Evolutionary conservation across 1,140 invertebrate species (phyloP).

Genomic region (Myzus persicae): DNA sequence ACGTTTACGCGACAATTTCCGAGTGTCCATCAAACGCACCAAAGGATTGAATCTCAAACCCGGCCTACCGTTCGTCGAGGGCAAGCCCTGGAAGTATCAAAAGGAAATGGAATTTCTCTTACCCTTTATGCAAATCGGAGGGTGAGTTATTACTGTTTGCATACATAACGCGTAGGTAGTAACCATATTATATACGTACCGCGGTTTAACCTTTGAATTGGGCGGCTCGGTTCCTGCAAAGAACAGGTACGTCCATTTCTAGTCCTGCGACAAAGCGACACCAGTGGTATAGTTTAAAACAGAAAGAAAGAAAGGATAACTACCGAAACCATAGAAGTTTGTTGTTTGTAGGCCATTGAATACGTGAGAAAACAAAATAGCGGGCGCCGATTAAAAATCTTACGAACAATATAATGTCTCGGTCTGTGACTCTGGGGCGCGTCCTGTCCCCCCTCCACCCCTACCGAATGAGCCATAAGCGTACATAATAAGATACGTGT

Average conservation of each 20-base stretch:
- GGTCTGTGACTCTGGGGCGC: neutral
- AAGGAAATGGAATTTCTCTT: slow-evolving; percentile 54
- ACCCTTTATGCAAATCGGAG: slow-evolving; percentile 55
- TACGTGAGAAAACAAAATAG: neutral
- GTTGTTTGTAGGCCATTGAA: neutral
- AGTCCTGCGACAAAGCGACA: too few species aligned
- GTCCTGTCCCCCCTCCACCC: neutral
- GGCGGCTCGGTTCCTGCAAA: too few species aligned
- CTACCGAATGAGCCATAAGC: neutral
- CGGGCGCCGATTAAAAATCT: neutral
- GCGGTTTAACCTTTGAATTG: too few species aligned
- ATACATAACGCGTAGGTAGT: too few species aligned
- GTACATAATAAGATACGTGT: neutral
- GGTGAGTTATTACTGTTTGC: neutral
- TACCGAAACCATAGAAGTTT: neutral
- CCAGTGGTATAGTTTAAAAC: too few species aligned
- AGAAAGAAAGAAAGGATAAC: too few species aligned
- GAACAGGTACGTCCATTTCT: too few species aligned
- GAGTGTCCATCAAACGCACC: slow-evolving; percentile 54
- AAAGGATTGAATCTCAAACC: slow-evolving; percentile 56
- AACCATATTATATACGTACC: too few species aligned
- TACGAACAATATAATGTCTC: neutral
- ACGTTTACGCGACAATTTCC: slow-evolving; percentile 51
- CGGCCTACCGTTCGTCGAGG: slow-evolving; percentile 46
- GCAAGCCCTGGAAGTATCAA: slow-evolving; percentile 50